These are phyloP conservation scores for Euphonia xanthogaster DNA, from an alignment of 2,797 vertebrate species.

Conservation along the genomic window DNA sequence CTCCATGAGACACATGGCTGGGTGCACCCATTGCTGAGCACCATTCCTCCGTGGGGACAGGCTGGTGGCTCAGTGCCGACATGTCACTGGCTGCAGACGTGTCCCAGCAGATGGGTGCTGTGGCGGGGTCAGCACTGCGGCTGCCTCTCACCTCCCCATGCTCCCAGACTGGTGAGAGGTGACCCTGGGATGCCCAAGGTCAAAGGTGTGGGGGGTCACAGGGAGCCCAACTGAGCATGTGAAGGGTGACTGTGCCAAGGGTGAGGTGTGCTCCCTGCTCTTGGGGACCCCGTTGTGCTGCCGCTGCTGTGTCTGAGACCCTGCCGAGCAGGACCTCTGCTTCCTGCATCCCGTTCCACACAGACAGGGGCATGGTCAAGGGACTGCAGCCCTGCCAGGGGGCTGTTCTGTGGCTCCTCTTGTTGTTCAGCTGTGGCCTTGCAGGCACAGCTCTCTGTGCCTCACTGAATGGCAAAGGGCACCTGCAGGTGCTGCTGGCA, in stretches of 20 bases:
- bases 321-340: neutral
- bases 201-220: neutral
- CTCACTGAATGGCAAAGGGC: fast-evolving
- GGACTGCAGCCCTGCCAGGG: neutral
- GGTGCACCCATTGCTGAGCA: neutral
- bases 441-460: neutral
- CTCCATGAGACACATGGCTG: neutral
- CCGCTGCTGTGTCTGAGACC: neutral
- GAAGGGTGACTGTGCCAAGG: neutral
- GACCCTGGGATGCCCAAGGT: neutral
- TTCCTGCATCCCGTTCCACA: neutral
- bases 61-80: neutral
- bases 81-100: neutral
- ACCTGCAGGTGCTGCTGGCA: neutral
- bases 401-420: neutral
- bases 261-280: neutral
- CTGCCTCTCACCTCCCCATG: neutral
- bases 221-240: fast-evolving
- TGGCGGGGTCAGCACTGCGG: neutral
- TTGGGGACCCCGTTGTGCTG: fast-evolving
- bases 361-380: fast-evolving
- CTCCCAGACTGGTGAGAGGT: fast-evolving
- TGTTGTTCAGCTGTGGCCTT: fast-evolving
- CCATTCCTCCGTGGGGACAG: constrained; percentile 3
- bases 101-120: neutral